phyloP scores from a whole-genome alignment of 92 coral and sea anemone genomes.

The Epizoanthus stellaris region DNA sequence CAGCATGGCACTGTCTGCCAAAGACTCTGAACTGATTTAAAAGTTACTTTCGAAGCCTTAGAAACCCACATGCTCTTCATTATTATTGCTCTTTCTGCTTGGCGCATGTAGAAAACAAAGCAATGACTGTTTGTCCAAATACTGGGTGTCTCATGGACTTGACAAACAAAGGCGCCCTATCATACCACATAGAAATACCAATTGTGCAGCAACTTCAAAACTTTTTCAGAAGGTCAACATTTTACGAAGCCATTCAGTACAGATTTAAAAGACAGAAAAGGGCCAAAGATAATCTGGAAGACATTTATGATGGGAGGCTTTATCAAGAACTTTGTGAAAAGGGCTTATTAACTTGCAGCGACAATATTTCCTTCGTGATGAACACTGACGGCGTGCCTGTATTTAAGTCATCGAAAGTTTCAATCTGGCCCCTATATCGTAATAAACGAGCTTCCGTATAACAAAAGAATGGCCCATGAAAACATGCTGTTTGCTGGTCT shows the following conservation, averaged over 20 bases:
- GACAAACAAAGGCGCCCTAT: conserved; percentile 16
- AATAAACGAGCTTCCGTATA: conserved; percentile 65
- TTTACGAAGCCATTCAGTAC: conserved; percentile 64
- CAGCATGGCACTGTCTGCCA: conserved; percentile 52
- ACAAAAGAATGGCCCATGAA: conserved; percentile 64
- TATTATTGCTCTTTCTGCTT: conserved; percentile 64
- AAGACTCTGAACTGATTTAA: conserved; percentile 53
- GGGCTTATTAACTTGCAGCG: conserved; percentile 43
- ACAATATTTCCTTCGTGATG: conserved; percentile 63
- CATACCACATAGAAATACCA: conserved; percentile 68
- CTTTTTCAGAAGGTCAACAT: conserved; percentile 53
- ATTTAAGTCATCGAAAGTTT: conserved; percentile 77
- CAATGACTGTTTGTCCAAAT: conserved; percentile 59
- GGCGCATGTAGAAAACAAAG: conserved; percentile 15
- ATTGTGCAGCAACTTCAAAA: conserved; percentile 47
- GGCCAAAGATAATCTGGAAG: conserved; percentile 44
- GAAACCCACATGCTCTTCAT: conserved; percentile 60
- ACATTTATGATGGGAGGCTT: conserved; percentile 68
- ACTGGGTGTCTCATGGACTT: conserved; percentile 58
- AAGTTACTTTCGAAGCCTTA: conserved; percentile 55
- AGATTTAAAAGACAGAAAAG: conserved; percentile 53
- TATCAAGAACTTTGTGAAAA: conserved; percentile 57
- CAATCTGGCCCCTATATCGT: conserved; percentile 74
- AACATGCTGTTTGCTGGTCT: conserved; percentile 77
- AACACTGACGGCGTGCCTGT: conserved; percentile 82